phyloP scores from a whole-genome alignment of 2,888 invertebrate genomes.

The Gandaritis pyraliata region DNA sequence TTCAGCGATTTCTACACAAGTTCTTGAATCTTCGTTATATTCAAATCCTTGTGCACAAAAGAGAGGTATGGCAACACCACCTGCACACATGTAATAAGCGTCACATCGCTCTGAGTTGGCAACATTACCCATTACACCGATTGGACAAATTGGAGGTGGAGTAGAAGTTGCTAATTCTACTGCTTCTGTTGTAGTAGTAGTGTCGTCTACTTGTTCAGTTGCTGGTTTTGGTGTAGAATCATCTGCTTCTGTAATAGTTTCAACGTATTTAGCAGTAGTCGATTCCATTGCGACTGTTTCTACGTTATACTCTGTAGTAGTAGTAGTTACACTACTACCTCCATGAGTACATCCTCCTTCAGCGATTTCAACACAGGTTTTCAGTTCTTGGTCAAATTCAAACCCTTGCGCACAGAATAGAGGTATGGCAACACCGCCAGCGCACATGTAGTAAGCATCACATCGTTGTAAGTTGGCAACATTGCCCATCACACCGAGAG shows the following conservation, averaged over 20 bases:
- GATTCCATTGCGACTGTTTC: background rate
- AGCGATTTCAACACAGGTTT: slow-evolving; percentile 36
- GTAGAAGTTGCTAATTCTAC: background rate
- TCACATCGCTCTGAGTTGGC: slow-evolving; percentile 4
- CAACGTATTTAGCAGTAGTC: background rate
- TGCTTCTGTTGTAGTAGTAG: background rate
- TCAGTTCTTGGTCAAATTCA: background rate
- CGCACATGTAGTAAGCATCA: slow-evolving; percentile 7
- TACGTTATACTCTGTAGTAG: background rate
- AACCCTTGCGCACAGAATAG: background rate
- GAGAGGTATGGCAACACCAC: background rate
- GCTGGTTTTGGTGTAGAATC: background rate
- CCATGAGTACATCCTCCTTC: slow-evolving; percentile 40
- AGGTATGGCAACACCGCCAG: background rate
- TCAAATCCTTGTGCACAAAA: slow-evolving; percentile 1
- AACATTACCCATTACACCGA: slow-evolving; percentile 39
- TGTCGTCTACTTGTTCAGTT: too few relatives aligned
- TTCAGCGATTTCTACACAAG: slow-evolving; percentile 40
- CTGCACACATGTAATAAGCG: slow-evolving; percentile 3
- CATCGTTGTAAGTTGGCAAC: slow-evolving; percentile 1
- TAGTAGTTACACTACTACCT: background rate
- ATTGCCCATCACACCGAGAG: background rate
- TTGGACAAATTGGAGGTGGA: slow-evolving; percentile 37
- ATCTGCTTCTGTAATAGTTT: background rate
- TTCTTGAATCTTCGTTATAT: background rate